Base-by-base conservation (phyloP, 2,113 vertebrate species). In the Eublepharis macularius region DNA sequence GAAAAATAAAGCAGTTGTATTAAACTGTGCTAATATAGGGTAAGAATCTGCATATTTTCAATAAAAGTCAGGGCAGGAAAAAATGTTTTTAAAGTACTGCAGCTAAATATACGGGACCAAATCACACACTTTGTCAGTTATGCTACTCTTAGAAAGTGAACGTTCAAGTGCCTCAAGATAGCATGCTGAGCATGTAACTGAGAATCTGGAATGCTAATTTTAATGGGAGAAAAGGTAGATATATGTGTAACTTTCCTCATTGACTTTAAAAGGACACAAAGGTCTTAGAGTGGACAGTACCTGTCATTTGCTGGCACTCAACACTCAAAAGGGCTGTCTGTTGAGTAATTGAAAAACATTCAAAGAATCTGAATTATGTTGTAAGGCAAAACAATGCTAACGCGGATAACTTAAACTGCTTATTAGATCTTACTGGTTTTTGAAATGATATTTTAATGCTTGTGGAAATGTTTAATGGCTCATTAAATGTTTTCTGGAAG, bases 351-450 rank as follows among this genome's bases (percentile, higher is more conserved):
- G 74, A 65, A 65, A 83, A 76, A 34, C 41, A 65, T 74, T 69
- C 41, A 63, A 75, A 83, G 24, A 72, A 78, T 57, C 72, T 66
- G 36, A 26, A 84, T 83, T 70, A 34, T 54, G 63, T 51, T 85
- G 13, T 51, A 69, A 13, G 47, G 26, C 7, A 32, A 68, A 85
- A 4, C 45, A 57, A 41, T 84, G 45, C 47, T 60, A 85, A 29
- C 57, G 26, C 7, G 29, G 82, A 76, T 49, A 76, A 75, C 21
- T 68, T 32, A 69, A 78, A 68, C 16, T n/a, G 21, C 65, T 47
- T 78, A 12, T 72, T 70, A 79, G 29, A 60, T 16, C 36, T 70
- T 70, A 39, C n/a, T 39, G n/a, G 49, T 85, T 43, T 57, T 79
- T 68, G 13, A 85, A 78, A 7, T 41, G 41, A 32, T 69, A 85